Percentiles rank a stretch among this genome's conserved stretches.
phyloP scores from a whole-genome alignment of 2,888 invertebrate genomes.

The Beris chalybata region DNA sequence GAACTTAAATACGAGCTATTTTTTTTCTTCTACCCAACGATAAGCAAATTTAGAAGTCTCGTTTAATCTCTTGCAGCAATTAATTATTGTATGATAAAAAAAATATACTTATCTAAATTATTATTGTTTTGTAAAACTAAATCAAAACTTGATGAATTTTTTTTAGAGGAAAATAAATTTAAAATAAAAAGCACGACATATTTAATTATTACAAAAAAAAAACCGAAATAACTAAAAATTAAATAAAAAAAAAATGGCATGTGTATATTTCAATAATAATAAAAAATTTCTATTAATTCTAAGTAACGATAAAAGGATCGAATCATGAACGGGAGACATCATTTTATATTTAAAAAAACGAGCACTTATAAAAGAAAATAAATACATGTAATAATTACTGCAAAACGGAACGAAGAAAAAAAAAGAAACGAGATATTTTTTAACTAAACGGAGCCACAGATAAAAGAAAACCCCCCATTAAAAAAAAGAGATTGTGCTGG shows the following conservation, averaged over 20 bases:
- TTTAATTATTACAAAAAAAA: conserved; percentile 7
- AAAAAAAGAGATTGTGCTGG: conserved; percentile 11
- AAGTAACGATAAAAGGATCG: not conserved
- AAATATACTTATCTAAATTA: conserved; percentile 18
- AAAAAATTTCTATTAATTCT: conserved; percentile 1
- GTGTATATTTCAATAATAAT: conserved; percentile 20
- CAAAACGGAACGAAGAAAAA: not conserved
- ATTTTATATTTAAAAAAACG: not conserved
- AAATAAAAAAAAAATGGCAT: conserved; percentile 11
- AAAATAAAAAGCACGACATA: conserved; percentile 13
- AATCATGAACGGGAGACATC: not conserved
- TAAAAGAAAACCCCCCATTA: not conserved
- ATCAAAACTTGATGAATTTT: conserved; percentile 28
- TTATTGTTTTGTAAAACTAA: conserved; percentile 25
- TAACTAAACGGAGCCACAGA: conserved; percentile 1
- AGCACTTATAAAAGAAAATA: not conserved
- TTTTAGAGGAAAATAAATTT: conserved; percentile 27
- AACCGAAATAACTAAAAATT: not conserved
- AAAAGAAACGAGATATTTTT: not conserved
- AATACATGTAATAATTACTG: not conserved
- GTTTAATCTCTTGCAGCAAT: too few species aligned
- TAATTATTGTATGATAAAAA: conserved; percentile 18
- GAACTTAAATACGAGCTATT: too few species aligned
- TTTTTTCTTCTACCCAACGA: too few species aligned
- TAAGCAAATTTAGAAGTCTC: too few species aligned